These are phyloP conservation scores for Plectrocnemia conspersa DNA, from an alignment of 1,140 invertebrate species.

Conservation along the genomic window DNA sequence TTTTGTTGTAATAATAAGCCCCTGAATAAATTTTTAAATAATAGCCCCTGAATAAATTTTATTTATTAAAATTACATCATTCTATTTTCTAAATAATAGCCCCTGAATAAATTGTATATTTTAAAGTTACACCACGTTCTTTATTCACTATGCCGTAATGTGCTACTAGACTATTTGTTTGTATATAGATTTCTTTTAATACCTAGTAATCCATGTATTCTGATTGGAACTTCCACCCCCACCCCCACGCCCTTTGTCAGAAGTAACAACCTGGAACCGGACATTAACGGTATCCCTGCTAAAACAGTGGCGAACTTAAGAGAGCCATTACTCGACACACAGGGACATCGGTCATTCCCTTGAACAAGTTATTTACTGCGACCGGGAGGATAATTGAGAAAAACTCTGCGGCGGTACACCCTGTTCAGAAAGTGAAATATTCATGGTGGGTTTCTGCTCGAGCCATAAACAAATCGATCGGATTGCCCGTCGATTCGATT, in stretches of 20 bases:
- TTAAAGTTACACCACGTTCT: background rate
- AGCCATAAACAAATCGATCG: no score
- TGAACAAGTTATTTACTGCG: constrained; percentile 19
- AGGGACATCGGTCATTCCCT: constrained; percentile 33
- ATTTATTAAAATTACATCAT: background rate
- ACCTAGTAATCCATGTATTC: no score
- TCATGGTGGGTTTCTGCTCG: no score
- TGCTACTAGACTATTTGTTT: no score
- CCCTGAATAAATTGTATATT: background rate
- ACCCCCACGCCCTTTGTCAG: no score
- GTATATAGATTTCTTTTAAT: no score
- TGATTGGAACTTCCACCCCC: no score
- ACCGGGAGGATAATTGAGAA: constrained; percentile 21
- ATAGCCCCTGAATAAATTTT: background rate
- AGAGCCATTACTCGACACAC: constrained; percentile 28
- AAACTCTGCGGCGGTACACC: no score
- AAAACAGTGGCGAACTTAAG: constrained; percentile 8
- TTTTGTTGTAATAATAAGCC: background rate
- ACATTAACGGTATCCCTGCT: background rate
- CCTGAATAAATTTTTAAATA: background rate
- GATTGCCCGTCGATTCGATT: no score
- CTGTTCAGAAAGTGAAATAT: no score
- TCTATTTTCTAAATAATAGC: background rate
- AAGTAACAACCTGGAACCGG: no score
- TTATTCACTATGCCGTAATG: no score